Conservation (phyloP, 2,797 vertebrate genomes). For the Fistularia tabacaria region DNA sequence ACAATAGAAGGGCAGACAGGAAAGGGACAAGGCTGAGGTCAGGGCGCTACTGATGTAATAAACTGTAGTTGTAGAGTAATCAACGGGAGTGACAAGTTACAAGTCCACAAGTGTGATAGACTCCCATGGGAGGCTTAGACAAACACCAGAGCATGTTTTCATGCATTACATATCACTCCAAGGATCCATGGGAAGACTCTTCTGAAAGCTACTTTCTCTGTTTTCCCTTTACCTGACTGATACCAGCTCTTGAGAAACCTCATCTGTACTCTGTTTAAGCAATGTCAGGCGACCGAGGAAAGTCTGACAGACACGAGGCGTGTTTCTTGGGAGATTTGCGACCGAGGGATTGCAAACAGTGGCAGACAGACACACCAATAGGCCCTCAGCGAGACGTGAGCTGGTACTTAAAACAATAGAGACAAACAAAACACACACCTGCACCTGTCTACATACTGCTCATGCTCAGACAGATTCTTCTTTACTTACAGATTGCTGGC, state of each 20-base stretch:
- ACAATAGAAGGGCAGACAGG: constrained; percentile 42
- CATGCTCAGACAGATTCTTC: constrained; percentile 63
- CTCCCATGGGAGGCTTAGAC: constrained; percentile 62
- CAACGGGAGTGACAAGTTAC: constrained; percentile 55
- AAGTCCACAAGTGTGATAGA: constrained; percentile 54
- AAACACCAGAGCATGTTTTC: constrained; percentile 67
- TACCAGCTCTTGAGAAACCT: constrained; percentile 9
- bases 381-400: constrained; percentile 22
- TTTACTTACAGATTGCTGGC: constrained; percentile 32
- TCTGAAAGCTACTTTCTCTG: constrained; percentile 24
- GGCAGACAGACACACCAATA: constrained; percentile 28
- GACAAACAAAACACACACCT: constrained; percentile 61
- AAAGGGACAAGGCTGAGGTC: constrained; percentile 44
- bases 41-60: constrained; percentile 47
- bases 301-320: constrained; percentile 21
- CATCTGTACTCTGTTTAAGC: constrained; percentile 1
- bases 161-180: constrained; percentile 55
- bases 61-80: constrained; percentile 45
- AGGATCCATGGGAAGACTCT: constrained; percentile 58
- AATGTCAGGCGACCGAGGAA: constrained; percentile 17
- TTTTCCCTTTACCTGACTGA: constrained; percentile 39
- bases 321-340: constrained; percentile 47
- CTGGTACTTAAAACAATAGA: constrained; percentile 59
- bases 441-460: constrained; percentile 59
- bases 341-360: constrained; percentile 21